Conservation (phyloP, 2,888 invertebrate species). For the Epirrita christyi region DNA sequence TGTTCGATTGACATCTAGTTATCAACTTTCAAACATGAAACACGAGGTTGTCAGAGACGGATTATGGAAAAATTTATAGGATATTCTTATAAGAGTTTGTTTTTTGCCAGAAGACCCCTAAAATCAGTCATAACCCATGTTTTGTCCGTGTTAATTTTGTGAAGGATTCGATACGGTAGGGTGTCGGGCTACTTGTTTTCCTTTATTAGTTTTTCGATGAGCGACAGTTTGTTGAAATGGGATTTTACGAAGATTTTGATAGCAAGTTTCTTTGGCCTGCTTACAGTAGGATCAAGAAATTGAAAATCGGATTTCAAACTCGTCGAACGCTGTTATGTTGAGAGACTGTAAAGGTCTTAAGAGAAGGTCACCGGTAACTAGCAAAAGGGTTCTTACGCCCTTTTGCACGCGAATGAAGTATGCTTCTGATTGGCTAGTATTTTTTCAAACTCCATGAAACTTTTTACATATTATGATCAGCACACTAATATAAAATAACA, state of each 20-base stretch:
- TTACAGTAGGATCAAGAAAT: conserved; percentile 8
- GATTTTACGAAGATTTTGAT: conserved; percentile 21
- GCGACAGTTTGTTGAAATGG: conserved; percentile 27
- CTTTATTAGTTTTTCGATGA: conserved; percentile 42
- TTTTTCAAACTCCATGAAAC: too few species aligned
- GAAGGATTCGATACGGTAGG: conserved; percentile 64
- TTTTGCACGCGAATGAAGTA: too few species aligned
- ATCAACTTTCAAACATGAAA: not conserved
- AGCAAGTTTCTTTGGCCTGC: conserved; percentile 16
- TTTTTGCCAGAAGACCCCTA: conserved; percentile 34
- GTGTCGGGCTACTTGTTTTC: conserved; percentile 50
- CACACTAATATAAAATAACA: too few species aligned
- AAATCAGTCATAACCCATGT: conserved; percentile 43
- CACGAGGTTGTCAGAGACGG: not conserved
- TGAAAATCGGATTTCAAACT: not conserved
- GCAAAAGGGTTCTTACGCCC: too few species aligned
- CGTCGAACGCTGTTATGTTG: not conserved
- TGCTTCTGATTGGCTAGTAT: too few species aligned
- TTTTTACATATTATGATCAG: too few species aligned
- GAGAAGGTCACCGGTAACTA: too few species aligned
- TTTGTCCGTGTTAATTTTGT: conserved; percentile 65
- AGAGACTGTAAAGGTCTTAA: too few species aligned
- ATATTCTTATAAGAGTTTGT: not conserved
- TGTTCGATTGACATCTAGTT: not conserved
- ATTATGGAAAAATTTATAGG: not conserved